These are phyloP conservation scores for Cacoxenus indagator DNA, from an alignment of 2,888 invertebrate genomes.

Conservation along the genomic window DNA sequence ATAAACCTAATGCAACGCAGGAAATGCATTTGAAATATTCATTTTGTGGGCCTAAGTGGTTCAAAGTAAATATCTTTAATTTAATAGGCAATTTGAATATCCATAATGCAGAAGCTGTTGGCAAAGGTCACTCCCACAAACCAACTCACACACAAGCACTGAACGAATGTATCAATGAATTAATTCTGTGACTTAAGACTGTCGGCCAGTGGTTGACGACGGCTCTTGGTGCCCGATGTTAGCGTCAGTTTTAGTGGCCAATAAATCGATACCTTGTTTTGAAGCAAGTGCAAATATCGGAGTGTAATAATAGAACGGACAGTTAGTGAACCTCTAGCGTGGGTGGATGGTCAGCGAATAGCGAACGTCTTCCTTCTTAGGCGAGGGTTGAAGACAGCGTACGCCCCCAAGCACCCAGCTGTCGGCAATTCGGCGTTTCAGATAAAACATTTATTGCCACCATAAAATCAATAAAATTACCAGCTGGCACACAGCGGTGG, in stretches of 20 bases:
- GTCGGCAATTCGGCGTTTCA: conserved; percentile 56
- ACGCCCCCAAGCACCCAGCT: conserved; percentile 60
- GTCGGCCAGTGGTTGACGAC: not conserved
- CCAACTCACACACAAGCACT: conserved; percentile 16
- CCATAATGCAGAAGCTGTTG: conserved; percentile 39
- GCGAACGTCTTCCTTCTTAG: not conserved
- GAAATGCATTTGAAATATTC: not conserved
- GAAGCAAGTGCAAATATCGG: conserved; percentile 28
- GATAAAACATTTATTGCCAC: conserved; percentile 62
- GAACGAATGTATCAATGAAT: conserved; percentile 42
- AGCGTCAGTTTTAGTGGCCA: conserved; percentile 50
- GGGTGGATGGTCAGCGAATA: not conserved
- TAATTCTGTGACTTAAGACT: conserved; percentile 35
- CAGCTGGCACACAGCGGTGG: not conserved
- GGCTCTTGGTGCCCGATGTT: not conserved
- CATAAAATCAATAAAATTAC: conserved; percentile 45
- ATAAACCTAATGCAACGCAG: not conserved
- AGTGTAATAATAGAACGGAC: conserved; percentile 8
- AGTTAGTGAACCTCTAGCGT: conserved; percentile 6
- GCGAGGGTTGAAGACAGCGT: conserved; percentile 30
- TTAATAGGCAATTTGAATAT: conserved; percentile 54
- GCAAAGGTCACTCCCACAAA: conserved; percentile 35
- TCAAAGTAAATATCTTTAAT: conserved; percentile 26
- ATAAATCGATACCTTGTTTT: conserved; percentile 56
- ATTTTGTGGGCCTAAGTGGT: not conserved